Evolutionary conservation across 2,888 invertebrate genomes (phyloP), one percentile per base, ranked within the genome.

Genomic region (Muschampia plurimacula): DNA sequence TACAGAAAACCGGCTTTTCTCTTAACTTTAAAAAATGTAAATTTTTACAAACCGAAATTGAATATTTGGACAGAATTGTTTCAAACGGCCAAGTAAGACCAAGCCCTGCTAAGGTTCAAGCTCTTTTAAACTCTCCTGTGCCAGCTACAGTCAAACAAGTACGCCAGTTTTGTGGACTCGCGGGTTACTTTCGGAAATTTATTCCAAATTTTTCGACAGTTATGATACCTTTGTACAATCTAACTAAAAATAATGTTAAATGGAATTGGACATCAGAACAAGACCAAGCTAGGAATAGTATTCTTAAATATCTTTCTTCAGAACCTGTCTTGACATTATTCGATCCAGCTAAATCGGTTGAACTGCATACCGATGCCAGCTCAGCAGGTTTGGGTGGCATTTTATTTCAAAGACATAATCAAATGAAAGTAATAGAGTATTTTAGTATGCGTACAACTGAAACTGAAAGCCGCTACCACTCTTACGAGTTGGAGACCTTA

Each of bases 331-430:
- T 79, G 0, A 75, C 69, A 4, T 69, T 81, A 9, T 82, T 78
- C 55, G 67, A 74, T 2, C 75, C 74, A 49, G 4, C 28, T 2
- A 13, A 22, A 7, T 28, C 41, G 8, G 36, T 13, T 3, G 75
- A 75, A 55, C 57, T 75, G 0, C 73, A 76, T 22, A 80, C 79
- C 0, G 80, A 81, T 28, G 79, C 80, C 2, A 81, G 82, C 59
- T 12, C 67, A 2, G 57, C 73, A 0, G 79, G 78, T 0, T 78
- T 70, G 13, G 80, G 80, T 6, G 79, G 77, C 0, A 64, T 74
- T 6, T 28, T 73, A 10, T 22, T 74, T 0, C 79, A 75, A 49
- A 41, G 8, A 1, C 12, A 62, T 8, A 36, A 22, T 2, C 73
- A 72, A 64, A 41, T 10, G 44, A 65, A 69, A 28, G 49, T 44